Evolutionary conservation across 1,140 invertebrate genomes (phyloP).

Genomic region (Holcopasites calliopsidis): DNA sequence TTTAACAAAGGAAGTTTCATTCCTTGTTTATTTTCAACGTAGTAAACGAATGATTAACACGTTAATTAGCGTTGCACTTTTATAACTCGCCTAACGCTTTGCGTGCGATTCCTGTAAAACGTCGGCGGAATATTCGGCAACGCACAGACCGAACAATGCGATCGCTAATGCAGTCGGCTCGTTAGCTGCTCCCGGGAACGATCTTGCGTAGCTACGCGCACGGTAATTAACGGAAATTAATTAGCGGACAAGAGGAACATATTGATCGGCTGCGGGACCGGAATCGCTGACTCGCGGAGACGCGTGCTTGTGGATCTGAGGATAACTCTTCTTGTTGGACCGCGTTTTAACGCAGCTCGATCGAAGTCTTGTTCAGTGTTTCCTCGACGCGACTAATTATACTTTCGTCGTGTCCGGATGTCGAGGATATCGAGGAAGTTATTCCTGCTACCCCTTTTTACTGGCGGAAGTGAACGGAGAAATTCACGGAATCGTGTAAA

Average conservation of each 20-base stretch:
- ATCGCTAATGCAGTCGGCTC: background rate
- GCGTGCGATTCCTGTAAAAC: background rate
- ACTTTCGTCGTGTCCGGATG: background rate
- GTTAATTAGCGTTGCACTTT: conserved; percentile 24
- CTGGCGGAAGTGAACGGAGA: too few relatives aligned
- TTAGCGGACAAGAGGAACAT: conserved; percentile 47
- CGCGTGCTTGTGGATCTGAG: background rate
- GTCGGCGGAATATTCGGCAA: conserved; percentile 30
- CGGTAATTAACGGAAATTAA: conserved; percentile 69
- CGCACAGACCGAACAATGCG: conserved; percentile 19
- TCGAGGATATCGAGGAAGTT: background rate
- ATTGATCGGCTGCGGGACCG: conserved; percentile 14
- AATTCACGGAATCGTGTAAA: too few relatives aligned
- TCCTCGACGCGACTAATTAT: background rate
- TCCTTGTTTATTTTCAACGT: background rate
- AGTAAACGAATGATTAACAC: conserved; percentile 13
- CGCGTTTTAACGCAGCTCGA: background rate
- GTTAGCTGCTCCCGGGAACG: background rate
- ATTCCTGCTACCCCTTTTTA: too few relatives aligned
- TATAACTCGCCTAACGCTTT: background rate
- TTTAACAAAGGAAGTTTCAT: background rate
- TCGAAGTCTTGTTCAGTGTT: background rate
- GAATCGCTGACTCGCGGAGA: background rate
- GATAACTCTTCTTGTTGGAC: background rate
- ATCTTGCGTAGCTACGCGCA: conserved; percentile 12